Evolutionary conservation across 2,797 vertebrate species (phyloP).

Genomic region (Pipistrellus nathusii): DNA sequence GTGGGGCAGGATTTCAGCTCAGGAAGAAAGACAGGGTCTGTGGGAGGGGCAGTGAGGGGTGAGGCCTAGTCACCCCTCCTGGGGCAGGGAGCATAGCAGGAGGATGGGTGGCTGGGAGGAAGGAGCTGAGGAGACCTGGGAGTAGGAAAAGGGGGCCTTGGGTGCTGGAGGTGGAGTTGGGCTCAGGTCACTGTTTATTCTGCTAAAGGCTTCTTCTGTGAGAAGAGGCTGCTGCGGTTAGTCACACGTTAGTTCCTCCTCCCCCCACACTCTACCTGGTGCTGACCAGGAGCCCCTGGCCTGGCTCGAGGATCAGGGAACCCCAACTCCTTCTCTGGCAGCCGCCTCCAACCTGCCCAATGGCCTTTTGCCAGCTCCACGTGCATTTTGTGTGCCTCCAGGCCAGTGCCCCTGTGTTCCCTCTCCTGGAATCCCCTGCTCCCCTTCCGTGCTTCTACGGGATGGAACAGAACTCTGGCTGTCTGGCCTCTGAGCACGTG

Average conservation of each 20-base stretch:
- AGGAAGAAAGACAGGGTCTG: neutral
- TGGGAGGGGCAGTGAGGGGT: neutral
- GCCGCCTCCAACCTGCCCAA: neutral
- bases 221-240: neutral
- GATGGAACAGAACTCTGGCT: too few relatives aligned
- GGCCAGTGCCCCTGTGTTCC: accelerated
- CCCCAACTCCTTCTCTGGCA: neutral
- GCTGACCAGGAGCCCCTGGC: neutral
- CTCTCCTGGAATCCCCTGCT: neutral
- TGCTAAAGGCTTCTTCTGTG: neutral
- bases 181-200: neutral
- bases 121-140: neutral
- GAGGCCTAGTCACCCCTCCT: neutral
- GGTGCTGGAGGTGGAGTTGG: neutral
- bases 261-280: neutral
- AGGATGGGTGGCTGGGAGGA: neutral
- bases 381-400: neutral
- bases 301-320: neutral
- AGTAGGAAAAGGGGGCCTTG: too few relatives aligned
- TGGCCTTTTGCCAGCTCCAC: neutral
- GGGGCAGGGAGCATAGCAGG: neutral
- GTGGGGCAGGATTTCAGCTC: neutral
- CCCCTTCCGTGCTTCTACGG: neutral
- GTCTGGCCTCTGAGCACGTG: neutral
- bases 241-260: neutral